These are phyloP conservation scores for Heliconius cydno DNA, from an alignment of 2,888 invertebrate species.

Conservation along the genomic window DNA sequence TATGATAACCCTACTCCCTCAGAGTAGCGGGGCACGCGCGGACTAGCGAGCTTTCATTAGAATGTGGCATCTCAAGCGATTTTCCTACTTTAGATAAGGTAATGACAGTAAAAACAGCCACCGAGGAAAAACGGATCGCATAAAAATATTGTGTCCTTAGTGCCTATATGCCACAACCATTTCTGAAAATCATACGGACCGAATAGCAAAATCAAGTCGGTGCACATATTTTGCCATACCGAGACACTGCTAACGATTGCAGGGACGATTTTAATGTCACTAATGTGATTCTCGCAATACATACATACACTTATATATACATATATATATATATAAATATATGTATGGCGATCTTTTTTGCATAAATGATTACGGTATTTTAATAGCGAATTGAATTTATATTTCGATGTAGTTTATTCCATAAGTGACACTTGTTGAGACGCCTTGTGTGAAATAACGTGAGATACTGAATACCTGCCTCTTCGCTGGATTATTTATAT, in stretches of 20 bases:
- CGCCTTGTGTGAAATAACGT: neutral
- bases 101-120: constrained; percentile 77
- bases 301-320: constrained; percentile 55
- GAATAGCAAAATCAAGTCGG: constrained; percentile 70
- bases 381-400: constrained; percentile 47
- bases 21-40: constrained; percentile 80
- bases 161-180: constrained; percentile 76
- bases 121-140: constrained; percentile 76
- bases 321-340: constrained; percentile 29
- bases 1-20: constrained; percentile 59
- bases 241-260: constrained; percentile 76
- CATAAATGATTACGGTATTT: constrained; percentile 55
- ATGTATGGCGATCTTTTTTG: constrained; percentile 65
- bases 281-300: constrained; percentile 77
- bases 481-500: neutral
- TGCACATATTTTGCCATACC: constrained; percentile 81
- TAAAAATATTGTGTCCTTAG: constrained; percentile 83
- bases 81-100: constrained; percentile 82
- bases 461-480: neutral
- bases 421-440: constrained; percentile 32
- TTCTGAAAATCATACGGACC: constrained; percentile 84
- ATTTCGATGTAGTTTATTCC: constrained; percentile 43
- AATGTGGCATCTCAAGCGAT: constrained; percentile 80
- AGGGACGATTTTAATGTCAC: constrained; percentile 78
- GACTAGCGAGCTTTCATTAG: constrained; percentile 75